Evolutionary conservation across 2,113 vertebrate species (phyloP).

Genomic region (Oxyura jamaicensis): DNA sequence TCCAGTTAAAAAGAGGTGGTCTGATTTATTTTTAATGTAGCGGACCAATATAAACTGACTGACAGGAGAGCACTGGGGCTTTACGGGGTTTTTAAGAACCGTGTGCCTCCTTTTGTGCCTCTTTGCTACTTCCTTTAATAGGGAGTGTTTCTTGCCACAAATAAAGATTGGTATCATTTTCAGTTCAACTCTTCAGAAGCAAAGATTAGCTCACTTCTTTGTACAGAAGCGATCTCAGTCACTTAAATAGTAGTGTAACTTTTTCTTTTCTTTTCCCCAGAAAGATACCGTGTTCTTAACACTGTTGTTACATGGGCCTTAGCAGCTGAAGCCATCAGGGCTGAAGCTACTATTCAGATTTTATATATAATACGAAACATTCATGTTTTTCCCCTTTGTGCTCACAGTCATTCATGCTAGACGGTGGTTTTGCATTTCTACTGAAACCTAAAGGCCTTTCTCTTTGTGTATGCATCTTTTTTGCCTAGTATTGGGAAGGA

Average conservation of each 20-base stretch:
- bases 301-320: background rate
- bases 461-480: background rate
- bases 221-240: background rate
- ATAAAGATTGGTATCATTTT: background rate
- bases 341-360: background rate
- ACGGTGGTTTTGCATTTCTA: background rate
- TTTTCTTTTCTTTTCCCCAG: background rate
- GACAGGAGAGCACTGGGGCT: background rate
- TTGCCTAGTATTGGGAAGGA: background rate
- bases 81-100: background rate
- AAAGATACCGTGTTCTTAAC: background rate
- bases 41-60: background rate
- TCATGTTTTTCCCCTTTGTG: background rate
- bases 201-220: background rate
- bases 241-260: background rate
- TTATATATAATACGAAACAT: background rate
- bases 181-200: background rate
- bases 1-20: background rate
- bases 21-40: slow-evolving; percentile 31
- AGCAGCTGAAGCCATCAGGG: background rate
- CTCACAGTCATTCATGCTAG: background rate
- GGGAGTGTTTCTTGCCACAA: background rate
- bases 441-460: background rate
- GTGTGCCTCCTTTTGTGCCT: background rate
- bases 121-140: background rate